phyloP scores from a whole-genome alignment of 2,113 vertebrate genomes.

The Gopherus evgoodei region DNA sequence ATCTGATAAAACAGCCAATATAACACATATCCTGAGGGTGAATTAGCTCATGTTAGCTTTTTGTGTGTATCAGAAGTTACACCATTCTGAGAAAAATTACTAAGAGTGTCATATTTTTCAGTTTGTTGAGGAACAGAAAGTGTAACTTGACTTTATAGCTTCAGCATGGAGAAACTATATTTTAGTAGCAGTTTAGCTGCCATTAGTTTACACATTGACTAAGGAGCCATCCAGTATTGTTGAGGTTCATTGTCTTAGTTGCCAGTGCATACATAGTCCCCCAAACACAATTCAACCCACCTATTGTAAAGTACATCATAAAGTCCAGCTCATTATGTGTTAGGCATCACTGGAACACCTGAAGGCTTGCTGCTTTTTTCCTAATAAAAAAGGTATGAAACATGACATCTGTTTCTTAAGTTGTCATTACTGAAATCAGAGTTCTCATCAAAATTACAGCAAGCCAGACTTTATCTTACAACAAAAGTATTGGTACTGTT shows the following conservation, averaged over 20 bases:
- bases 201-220: constrained; percentile 72
- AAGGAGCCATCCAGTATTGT: constrained; percentile 76
- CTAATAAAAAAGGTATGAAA: constrained; percentile 86
- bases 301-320: constrained; percentile 82
- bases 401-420: constrained; percentile 80
- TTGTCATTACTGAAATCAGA: constrained; percentile 77
- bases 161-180: constrained; percentile 70
- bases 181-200: constrained; percentile 82
- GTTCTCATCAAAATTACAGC: constrained; percentile 76
- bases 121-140: constrained; percentile 60
- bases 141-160: constrained; percentile 63
- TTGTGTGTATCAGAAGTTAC: constrained; percentile 69
- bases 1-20: constrained; percentile 64
- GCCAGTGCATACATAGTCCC: constrained; percentile 81
- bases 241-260: constrained; percentile 82
- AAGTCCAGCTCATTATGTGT: constrained; percentile 83
- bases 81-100: constrained; percentile 66
- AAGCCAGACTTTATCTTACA: constrained; percentile 71
- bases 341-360: constrained; percentile 87
- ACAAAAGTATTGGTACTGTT: constrained; percentile 51
- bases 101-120: constrained; percentile 47
- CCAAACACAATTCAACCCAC: constrained; percentile 78
- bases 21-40: constrained; percentile 68
- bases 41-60: constrained; percentile 64
- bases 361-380: constrained; percentile 88